Conservation (phyloP, 2,113 vertebrate species). For the Pionites leucogaster region DNA sequence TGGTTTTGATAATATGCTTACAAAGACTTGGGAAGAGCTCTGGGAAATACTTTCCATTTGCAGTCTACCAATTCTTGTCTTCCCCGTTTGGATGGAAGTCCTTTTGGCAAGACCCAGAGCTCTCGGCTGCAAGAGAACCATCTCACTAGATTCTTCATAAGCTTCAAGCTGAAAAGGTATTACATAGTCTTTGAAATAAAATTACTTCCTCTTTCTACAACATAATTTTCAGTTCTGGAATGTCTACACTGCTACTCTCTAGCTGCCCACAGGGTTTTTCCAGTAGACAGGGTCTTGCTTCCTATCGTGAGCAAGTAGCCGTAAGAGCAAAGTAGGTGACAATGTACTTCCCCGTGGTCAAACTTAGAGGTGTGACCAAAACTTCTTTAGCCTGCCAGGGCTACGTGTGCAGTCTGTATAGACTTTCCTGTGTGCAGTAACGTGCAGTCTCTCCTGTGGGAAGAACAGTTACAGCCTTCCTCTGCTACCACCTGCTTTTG, state of each 20-base stretch:
- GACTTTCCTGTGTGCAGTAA: background rate
- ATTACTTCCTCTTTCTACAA: background rate
- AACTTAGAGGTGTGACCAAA: background rate
- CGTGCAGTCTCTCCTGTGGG: rapidly evolving
- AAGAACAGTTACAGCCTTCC: background rate
- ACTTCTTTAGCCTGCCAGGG: background rate
- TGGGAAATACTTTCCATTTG: background rate
- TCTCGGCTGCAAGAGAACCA: background rate
- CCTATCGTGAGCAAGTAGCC: background rate
- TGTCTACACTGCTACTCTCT: background rate
- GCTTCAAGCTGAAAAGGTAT: background rate
- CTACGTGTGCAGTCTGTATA: background rate
- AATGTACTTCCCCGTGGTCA: background rate
- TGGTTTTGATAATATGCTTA: background rate
- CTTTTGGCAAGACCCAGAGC: background rate
- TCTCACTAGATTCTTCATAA: background rate
- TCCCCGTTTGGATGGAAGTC: background rate
- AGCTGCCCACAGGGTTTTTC: background rate
- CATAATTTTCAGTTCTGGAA: background rate
- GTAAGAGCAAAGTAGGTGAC: background rate
- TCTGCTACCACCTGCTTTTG: background rate
- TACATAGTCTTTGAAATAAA: background rate
- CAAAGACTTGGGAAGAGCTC: background rate
- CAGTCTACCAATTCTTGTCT: background rate
- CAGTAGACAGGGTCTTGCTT: background rate